Percentiles rank a stretch among this genome's conserved stretches.
These are phyloP conservation scores for Ceratitis capitata DNA, from an alignment of 1,140 invertebrate genomes.

Conservation along the genomic window DNA sequence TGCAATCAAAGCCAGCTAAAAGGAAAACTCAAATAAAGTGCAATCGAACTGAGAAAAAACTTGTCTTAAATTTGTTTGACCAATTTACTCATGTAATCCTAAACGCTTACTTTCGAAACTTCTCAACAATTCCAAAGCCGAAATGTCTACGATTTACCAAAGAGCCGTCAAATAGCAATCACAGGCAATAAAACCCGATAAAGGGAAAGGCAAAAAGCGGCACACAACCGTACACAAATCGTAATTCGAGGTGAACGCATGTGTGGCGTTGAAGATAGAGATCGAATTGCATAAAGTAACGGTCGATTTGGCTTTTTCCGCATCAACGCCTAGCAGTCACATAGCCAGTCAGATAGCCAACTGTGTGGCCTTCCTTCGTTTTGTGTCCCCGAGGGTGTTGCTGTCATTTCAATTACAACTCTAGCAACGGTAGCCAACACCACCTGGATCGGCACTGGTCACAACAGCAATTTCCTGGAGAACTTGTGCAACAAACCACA, in stretches of 20 bases:
- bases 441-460: neutral
- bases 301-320: constrained; percentile 30
- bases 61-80: neutral
- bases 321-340: neutral
- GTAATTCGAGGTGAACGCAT: neutral
- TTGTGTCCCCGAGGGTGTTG: neutral
- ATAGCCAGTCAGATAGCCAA: too few species aligned
- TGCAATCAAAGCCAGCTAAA: too few species aligned
- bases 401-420: constrained; percentile 35
- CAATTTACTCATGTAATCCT: neutral
- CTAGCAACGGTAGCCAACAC: neutral
- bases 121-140: neutral
- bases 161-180: neutral
- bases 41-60: too few species aligned
- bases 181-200: neutral
- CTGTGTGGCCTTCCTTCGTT: too few species aligned
- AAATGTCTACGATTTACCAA: constrained; percentile 19
- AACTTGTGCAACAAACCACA: constrained; percentile 1
- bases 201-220: neutral
- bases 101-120: neutral
- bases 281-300: constrained; percentile 15
- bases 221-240: neutral
- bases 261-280: too few species aligned
- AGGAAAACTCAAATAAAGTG: too few species aligned
- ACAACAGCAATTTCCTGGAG: neutral